These are phyloP conservation scores for Antrozous pallidus DNA, from an alignment of 2,797 vertebrate genomes.

Conservation along the genomic window DNA sequence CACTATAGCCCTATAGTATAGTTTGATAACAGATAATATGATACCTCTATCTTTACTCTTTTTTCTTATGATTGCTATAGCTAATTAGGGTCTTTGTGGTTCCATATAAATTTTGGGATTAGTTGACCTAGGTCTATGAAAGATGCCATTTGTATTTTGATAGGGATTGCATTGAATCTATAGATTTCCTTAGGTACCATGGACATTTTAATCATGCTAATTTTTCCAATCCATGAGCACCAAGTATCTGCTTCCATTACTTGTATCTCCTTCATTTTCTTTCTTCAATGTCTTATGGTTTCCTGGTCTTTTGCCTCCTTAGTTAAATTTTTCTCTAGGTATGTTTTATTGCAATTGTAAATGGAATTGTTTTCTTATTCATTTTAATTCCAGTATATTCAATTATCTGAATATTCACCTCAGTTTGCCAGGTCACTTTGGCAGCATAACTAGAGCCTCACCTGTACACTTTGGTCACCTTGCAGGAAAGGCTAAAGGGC, in stretches of 20 bases:
- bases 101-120: neutral
- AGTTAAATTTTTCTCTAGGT: neutral
- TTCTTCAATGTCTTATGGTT: neutral
- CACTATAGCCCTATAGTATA: too few species aligned
- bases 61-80: neutral
- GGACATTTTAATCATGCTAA: neutral
- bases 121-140: neutral
- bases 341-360: neutral
- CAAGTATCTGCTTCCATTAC: neutral
- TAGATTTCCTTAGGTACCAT: neutral
- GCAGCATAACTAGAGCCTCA: neutral
- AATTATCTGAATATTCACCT: neutral
- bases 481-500: neutral
- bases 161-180: neutral
- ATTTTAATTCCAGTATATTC: neutral
- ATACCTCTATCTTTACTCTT: neutral
- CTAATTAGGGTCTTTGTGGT: neutral
- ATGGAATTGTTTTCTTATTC: neutral
- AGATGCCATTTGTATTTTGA: neutral
- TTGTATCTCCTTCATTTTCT: neutral
- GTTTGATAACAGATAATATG: too few species aligned
- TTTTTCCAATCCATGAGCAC: neutral
- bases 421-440: neutral
- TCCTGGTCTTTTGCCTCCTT: neutral
- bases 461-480: neutral